Base-by-base conservation (phyloP, 2,888 invertebrate genomes). In the Drosophila trichaetosa region DNA sequence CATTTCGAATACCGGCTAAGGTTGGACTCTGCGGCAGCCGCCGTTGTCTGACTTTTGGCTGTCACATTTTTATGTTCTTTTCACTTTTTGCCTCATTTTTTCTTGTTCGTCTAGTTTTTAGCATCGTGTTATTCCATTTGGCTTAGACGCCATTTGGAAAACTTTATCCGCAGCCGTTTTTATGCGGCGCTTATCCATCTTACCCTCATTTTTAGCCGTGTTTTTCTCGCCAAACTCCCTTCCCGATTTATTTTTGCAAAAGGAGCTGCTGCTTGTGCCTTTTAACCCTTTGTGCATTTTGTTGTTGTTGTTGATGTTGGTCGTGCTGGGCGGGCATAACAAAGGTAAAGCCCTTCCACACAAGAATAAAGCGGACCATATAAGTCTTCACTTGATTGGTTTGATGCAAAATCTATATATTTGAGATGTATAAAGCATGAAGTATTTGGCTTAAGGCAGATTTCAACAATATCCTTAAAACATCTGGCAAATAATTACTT, bases 151-250 rank as follows among this genome's bases (percentile, higher is more conserved):
- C 67, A 58, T 66, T 66, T 24, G 54, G 68, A 78, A 83, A 89
- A 82, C 71, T 84, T 89, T 68, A 69, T 69, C 75, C 69, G 76
- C 70, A 59, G 69, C 76, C 72, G 60, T 89, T 87, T 46, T 87
- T 72, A 63, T 83, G 56, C 65, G 60, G 53, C 70, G 84, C 88
- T 84, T 84, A 90, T 88, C 88, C 89, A 71, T 82, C 90, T 90
- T 85, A 82, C 80, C 86, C 83, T 4, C 80, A 71, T 62, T 90
- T 83, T 82, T 74, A 80, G 69, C 64, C 74, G 58, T 74, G 80
- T 60, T 89, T 85, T 77, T 83, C 80, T 88, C 71, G 73, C 82
- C 76, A 42, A 46, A 24, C 40, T 69, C 64, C 63, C 65, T 53
- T 27, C 27, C 8, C 62, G 70, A 66, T 79, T 34, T 13, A 68